Evolutionary conservation across 30 jellyfish, hydroid and myxozoan genomes (phyloP).

Genomic region (Cassiopea xamachana): DNA sequence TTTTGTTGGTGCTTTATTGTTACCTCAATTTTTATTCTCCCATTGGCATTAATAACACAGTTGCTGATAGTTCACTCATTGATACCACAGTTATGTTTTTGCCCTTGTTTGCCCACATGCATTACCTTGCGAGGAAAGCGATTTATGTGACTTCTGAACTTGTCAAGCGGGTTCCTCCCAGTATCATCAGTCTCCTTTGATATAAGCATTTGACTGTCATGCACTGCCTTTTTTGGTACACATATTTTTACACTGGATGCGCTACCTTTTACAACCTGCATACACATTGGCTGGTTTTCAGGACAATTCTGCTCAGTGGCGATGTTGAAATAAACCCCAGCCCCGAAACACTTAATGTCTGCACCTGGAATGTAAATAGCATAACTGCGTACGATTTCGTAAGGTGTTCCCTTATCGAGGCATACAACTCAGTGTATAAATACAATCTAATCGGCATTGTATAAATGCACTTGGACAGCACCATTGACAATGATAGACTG

Average conservation of each 20-base stretch:
- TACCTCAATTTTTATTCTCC: slow-evolving; percentile 39
- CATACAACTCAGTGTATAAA: slow-evolving; percentile 58
- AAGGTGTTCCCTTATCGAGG: slow-evolving; percentile 49
- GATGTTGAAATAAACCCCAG: slow-evolving; percentile 67
- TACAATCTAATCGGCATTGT: slow-evolving; percentile 62
- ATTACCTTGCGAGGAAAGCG: slow-evolving; percentile 46
- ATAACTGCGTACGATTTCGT: slow-evolving; percentile 55
- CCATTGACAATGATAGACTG: slow-evolving; percentile 47
- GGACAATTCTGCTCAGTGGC: slow-evolving; percentile 63
- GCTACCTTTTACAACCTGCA: slow-evolving; percentile 42
- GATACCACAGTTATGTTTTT: slow-evolving; percentile 40
- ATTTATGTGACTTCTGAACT: slow-evolving; percentile 46
- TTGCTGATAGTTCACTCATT: slow-evolving; percentile 31
- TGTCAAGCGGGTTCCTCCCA: slow-evolving; percentile 58
- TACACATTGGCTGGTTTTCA: slow-evolving; percentile 59
- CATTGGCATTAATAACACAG: slow-evolving; percentile 30
- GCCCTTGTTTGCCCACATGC: slow-evolving; percentile 66
- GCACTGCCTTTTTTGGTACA: slow-evolving; percentile 44
- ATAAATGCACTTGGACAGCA: slow-evolving; percentile 48
- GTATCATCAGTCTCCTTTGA: slow-evolving; percentile 43
- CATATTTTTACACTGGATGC: slow-evolving; percentile 55
- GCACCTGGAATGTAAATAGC: slow-evolving; percentile 57
- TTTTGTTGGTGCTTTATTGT: slow-evolving; percentile 44
- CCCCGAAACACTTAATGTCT: slow-evolving; percentile 44
- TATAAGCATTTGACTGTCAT: slow-evolving; percentile 29